A percentile compares a stretch with the other conserved stretches of the same genome.
Conservation (phyloP, 1,140 invertebrate genomes). For the Megalonaias nervosa region DNA sequence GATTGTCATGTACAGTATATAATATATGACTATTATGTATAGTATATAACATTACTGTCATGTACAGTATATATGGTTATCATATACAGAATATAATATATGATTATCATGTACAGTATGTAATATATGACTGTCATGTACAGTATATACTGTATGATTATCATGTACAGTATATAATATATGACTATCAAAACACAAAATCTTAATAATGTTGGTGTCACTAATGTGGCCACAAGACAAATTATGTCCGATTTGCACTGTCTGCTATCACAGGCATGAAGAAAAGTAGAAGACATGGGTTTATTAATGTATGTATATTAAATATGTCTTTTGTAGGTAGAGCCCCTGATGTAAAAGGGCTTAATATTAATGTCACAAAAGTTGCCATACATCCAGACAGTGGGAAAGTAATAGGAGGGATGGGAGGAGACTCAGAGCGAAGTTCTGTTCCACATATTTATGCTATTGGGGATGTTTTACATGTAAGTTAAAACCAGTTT, state of each 20-base stretch:
- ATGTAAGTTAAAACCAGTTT: constrained; percentile 38
- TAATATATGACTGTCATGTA: too few relatives aligned
- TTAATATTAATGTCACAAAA: constrained; percentile 73
- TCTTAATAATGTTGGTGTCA: too few relatives aligned
- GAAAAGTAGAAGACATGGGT: not conserved
- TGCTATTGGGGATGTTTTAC: constrained; percentile 90
- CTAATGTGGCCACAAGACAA: too few relatives aligned
- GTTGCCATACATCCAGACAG: constrained; percentile 67
- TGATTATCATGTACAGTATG: too few relatives aligned
- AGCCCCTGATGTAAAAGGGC: constrained; percentile 73
- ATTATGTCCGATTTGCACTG: not conserved
- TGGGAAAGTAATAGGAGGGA: constrained; percentile 72
- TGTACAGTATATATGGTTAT: too few relatives aligned
- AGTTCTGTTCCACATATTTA: constrained; percentile 90
- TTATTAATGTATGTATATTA: not conserved
- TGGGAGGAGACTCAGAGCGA: constrained; percentile 78
- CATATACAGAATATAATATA: too few relatives aligned
- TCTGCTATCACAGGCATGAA: not conserved
- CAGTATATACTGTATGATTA: too few relatives aligned
- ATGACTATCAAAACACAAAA: too few relatives aligned
- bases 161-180: too few relatives aligned
- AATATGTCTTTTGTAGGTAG: constrained; percentile 57
- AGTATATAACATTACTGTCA: too few relatives aligned
- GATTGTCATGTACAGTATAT: too few relatives aligned
- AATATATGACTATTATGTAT: too few relatives aligned